Evolutionary conservation across 2,113 vertebrate species (phyloP).

Genomic region (Regulus satrapa): DNA sequence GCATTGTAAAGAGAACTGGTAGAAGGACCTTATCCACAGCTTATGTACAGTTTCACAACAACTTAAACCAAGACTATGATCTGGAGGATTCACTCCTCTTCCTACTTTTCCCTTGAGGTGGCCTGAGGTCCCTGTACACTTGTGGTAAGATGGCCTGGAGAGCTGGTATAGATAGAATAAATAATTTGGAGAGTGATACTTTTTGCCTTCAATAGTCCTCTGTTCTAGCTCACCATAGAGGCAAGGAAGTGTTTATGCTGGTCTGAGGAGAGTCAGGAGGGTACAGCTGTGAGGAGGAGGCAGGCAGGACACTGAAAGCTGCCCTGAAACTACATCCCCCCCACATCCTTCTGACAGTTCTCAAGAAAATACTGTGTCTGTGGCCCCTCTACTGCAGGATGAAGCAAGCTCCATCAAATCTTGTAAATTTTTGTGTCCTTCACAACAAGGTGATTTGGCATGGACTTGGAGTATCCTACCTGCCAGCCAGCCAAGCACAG

Average conservation of each 20-base stretch:
- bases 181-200: not conserved
- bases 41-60: not conserved
- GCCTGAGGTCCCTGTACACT: fast-evolving
- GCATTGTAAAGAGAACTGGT: not conserved
- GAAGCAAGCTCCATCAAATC: not conserved
- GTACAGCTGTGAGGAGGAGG: not conserved
- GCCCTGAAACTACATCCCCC: not conserved
- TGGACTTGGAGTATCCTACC: not conserved
- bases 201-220: not conserved
- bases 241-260: not conserved
- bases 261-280: not conserved
- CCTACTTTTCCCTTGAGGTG: not conserved
- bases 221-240: not conserved
- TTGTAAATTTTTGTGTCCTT: not conserved
- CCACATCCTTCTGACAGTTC: not conserved
- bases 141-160: not conserved
- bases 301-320: not conserved
- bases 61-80: not conserved
- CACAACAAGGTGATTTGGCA: not conserved
- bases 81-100: not conserved
- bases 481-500: not conserved
- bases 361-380: not conserved
- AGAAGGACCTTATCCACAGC: not conserved
- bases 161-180: not conserved
- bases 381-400: not conserved